Conservation (phyloP, 2,797 vertebrate species). For the Gambelia wislizenii region DNA sequence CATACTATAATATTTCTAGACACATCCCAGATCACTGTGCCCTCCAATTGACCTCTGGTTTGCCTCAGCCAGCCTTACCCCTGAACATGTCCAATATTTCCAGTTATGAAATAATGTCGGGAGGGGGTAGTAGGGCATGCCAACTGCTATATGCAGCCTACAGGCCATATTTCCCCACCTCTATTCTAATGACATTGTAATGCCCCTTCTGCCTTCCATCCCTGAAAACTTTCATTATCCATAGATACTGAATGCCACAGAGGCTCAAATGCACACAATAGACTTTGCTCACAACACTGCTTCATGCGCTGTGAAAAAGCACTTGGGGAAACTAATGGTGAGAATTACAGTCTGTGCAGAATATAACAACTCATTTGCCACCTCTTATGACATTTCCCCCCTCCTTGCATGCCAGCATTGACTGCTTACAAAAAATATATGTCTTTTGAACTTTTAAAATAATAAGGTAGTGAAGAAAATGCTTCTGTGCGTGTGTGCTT, state of each 20-base stretch:
- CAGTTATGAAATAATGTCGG: too few species aligned
- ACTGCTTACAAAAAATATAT: constrained; percentile 27
- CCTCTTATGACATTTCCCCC: background rate
- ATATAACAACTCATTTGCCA: background rate
- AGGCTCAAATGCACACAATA: background rate
- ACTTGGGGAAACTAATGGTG: background rate
- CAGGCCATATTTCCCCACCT: too few species aligned
- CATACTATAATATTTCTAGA: too few species aligned
- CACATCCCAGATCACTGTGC: too few species aligned
- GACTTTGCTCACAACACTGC: background rate
- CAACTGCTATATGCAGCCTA: too few species aligned
- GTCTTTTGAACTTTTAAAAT: background rate
- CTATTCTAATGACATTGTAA: too few species aligned
- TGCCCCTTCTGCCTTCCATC: background rate
- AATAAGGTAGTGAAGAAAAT: background rate
- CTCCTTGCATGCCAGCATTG: constrained; percentile 8
- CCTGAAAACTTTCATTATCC: background rate
- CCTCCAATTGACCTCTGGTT: too few species aligned
- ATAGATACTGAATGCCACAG: background rate
- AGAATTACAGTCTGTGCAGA: background rate
- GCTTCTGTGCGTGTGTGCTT: background rate
- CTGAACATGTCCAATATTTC: too few species aligned
- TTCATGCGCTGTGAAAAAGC: constrained; percentile 8
- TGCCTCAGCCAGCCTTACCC: too few species aligned
- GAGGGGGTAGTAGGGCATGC: too few species aligned